Base-by-base conservation (phyloP, 2,113 vertebrate genomes). In the Clarias batrachus region DNA sequence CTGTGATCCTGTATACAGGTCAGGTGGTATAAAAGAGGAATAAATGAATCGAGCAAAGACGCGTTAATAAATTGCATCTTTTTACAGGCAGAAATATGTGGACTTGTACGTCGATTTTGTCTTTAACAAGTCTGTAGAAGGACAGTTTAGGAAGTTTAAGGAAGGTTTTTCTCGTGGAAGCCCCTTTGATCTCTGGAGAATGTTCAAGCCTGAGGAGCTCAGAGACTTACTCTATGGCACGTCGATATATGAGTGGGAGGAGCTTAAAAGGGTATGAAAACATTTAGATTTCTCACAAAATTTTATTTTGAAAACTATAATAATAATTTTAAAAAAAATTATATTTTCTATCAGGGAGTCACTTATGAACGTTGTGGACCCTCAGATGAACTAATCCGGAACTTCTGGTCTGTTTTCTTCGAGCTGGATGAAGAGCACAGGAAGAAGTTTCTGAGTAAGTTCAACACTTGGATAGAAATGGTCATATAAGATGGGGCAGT, bases 371-470 rank as follows among this genome's bases (percentile, higher is more conserved):
- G 0, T 0, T 95, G 92, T 70, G 0, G 23, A 0, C 11, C 56
- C 4, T 87, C 21, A 16, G 93, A 94, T 91, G 16, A 1, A 85
- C 91, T 90, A 19, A 92, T 95, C 85, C 85, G 71, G 86, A 89
- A 92, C 87, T 95, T 95, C 91, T 95, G 95, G 95, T 17, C 12
- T 6, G 90, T 93, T 71, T 95, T 95, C 92, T 81, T 86, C 11
- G 13, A 90, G 9, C 86, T 95, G 54, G 59, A 89, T 65, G 94
- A 94, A 89, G 88, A 94, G 87, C 87, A 92, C 54, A 93, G 95
- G 90, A 94, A 90, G 56, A 87, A 27, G 63, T 94, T 95, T 91
- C 88, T 95, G 56, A 91, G 94, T 95, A 93, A 89, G 90, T 86
- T 82, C 7, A 59, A 57, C 27, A 41, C 37, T 48, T 74, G 9